These are phyloP conservation scores for Carassius carassius DNA, from an alignment of 2,113 vertebrate genomes.

Conservation along the genomic window DNA sequence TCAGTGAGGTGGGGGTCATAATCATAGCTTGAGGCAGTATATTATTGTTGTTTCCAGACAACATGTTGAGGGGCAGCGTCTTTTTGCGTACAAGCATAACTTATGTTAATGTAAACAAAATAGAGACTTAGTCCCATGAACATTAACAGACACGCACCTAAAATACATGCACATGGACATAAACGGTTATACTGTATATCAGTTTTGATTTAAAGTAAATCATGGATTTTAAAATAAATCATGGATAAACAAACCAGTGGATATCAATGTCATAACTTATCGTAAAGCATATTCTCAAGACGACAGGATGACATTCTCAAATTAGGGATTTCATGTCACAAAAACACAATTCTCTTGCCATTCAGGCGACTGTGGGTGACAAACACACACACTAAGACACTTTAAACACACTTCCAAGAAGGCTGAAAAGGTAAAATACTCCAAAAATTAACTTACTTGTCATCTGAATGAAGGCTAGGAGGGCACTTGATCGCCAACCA, in stretches of 20 bases:
- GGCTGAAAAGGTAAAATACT: not conserved
- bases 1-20: not conserved
- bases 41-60: slow-evolving; percentile 7
- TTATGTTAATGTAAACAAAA: not conserved
- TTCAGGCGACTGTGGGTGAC: not conserved
- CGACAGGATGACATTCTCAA: not conserved
- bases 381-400: not conserved
- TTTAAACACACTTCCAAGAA: not conserved
- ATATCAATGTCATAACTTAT: not conserved
- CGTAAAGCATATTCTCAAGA: not conserved
- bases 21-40: slow-evolving; percentile 17
- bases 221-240: not conserved
- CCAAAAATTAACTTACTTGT: slow-evolving; percentile 83
- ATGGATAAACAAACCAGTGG: not conserved
- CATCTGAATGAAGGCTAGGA: slow-evolving; percentile 92
- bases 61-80: not conserved
- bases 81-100: not conserved
- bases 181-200: not conserved
- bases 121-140: not conserved
- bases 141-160: not conserved
- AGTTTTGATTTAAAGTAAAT: not conserved
- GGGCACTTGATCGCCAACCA: slow-evolving; percentile 97
- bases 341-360: slow-evolving; percentile 32
- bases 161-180: not conserved
- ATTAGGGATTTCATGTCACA: not conserved